Evolutionary conservation across 2,113 vertebrate genomes (phyloP), one percentile per base, ranked within the genome.

Genomic region (Axis porcinus): DNA sequence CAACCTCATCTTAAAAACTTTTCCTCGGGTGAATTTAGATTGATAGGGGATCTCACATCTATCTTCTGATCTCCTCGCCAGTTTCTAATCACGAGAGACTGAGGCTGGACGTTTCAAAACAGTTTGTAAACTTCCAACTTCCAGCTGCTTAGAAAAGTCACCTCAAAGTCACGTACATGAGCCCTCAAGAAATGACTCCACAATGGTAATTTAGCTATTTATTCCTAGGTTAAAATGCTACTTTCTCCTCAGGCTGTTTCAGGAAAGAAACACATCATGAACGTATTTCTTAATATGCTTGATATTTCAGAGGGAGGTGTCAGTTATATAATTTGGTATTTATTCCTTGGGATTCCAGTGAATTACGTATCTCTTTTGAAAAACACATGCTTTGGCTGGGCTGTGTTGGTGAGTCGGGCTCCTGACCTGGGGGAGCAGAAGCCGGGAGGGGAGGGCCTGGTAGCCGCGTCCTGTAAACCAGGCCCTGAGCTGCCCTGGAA

Each of bases 401-500:
- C 14, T 67, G 45, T 36, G 8, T 12, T 54, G 74, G 64, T 14
- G 62, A 47, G 19, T 33, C 67, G 91, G 60, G 86, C 91, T 79
- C 30, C 12, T 11, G 92, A 83, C 81, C 84, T 40, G 11, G 82
- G n/a, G 23, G 55, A 93, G 92, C 12, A 89, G 92, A 94, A 96
- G 97, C 70, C 74, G 40, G 82, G 83, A 58, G 45, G 97, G 96
- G 93, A 96, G 85, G 96, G 97, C 96, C 98, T 99, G 98, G 88
- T 97, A 98, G 98, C 97, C 96, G 95, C 98, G 96, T 98, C 98
- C 98, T 98, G 98, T 98, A 98, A 99, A 97, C 97, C 96, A 78
- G 96, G 95, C 95, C 98, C 97, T 96, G 98, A 98, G 97, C 96
- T 98, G 96, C 97, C 98, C 97, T 94, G 98, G 98, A 98, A 98